Percentiles rank a stretch among this genome's conserved stretches.
Evolutionary conservation across 2,113 vertebrate species (phyloP).

Genomic region (Sapayoa aenigma): DNA sequence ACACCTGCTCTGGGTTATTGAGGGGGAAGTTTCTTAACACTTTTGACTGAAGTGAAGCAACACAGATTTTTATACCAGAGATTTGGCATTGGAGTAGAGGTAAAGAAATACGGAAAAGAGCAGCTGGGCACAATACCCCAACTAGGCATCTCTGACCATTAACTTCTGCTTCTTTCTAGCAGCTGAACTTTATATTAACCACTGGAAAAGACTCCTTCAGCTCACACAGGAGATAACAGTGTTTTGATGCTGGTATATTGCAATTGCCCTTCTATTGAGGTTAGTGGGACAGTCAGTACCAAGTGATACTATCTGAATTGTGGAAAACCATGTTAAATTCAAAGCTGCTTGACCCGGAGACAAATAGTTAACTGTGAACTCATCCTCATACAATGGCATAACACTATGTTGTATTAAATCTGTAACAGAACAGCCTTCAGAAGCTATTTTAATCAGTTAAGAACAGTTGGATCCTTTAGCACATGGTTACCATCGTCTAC

Average conservation of each 20-base stretch:
- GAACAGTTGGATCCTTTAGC: slow-evolving; percentile 20
- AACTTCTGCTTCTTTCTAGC: not conserved
- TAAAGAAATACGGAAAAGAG: not conserved
- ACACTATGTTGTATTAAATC: not conserved
- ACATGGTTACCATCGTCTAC: not conserved
- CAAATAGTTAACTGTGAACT: not conserved
- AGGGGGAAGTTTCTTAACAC: not conserved
- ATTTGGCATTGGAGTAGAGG: not conserved
- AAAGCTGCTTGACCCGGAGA: not conserved
- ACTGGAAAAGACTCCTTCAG: not conserved
- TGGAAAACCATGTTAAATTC: not conserved
- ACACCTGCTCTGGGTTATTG: not conserved
- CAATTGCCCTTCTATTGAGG: accelerated
- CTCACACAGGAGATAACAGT: not conserved
- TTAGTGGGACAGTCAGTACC: not conserved
- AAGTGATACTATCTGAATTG: not conserved
- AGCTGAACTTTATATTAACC: not conserved
- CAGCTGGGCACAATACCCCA: not conserved
- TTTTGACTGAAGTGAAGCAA: not conserved
- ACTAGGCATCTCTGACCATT: not conserved
- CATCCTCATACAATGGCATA: not conserved
- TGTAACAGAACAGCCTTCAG: not conserved
- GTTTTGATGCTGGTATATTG: not conserved
- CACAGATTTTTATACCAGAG: not conserved
- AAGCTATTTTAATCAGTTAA: slow-evolving; percentile 46